Base-by-base conservation (phyloP, 1,140 invertebrate species). In the Eufriesea mexicana region DNA sequence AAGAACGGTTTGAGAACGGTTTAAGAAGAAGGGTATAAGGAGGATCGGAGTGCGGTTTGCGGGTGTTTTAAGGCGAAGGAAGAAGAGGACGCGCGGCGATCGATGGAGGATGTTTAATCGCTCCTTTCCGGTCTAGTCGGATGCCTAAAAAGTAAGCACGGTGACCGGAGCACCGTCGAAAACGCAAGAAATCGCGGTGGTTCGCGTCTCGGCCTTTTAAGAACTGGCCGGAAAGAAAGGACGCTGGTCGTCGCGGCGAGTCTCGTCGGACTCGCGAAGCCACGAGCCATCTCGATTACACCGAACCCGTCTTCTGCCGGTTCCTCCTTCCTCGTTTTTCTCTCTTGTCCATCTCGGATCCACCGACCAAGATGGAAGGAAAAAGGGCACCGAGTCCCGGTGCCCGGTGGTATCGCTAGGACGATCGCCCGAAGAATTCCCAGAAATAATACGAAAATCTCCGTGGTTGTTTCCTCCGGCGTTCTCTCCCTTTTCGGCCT, bases 371-470 rank as follows among this genome's bases (percentile, higher is more conserved):
- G 80, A 78, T 74, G 77, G 74, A 71, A 84, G 59, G 79, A 64
- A 84, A 77, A 73, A 72, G 59, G 57, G 72, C 67, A 75, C 73
- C 62, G 68, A 42, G 47, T 57, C 74, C 55, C 66, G 67, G 28
- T 14, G 55, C 77, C 67, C 57, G 83, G 76, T 89, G 83, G 76
- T 89, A 89, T 89, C 87, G 47, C 73, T 71, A 45, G 66, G 81
- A 83, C 84, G 76, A 85, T 86, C 62, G 68, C 64, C 18, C 62
- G 54, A 42, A 28, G 61, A 64, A 80, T 89, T 89, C 88, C 73
- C 72, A 70, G 85, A 89, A 89, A 89, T 89, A 79, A 85, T 85
- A 87, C 73, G 79, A 89, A 89, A 89, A 89, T 85, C 67, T 75
- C 51, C 8, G 51, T 12, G 86, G 62, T 47, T 45, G 57, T 62